These are phyloP conservation scores for Calliphora vicina DNA, from an alignment of 1,140 invertebrate genomes.

Conservation along the genomic window DNA sequence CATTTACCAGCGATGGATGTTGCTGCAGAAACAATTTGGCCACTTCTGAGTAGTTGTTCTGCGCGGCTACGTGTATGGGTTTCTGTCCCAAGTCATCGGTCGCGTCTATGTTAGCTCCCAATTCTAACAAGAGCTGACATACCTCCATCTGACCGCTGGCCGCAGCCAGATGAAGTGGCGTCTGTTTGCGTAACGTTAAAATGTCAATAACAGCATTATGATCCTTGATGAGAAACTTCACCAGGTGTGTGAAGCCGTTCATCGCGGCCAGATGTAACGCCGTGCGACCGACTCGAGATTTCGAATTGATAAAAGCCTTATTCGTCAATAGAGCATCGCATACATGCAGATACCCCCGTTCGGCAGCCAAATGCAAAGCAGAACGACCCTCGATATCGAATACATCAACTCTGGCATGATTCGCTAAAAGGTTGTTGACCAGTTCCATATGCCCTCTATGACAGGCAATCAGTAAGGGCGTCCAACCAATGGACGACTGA, in stretches of 20 bases:
- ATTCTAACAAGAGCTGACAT: constrained; percentile 89
- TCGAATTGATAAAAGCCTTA: constrained; percentile 98
- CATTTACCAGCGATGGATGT: constrained; percentile 93
- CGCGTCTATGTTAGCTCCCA: constrained; percentile 96
- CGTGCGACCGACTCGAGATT: constrained; percentile 83
- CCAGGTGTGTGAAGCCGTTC: constrained; percentile 91
- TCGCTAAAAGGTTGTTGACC: constrained; percentile 84
- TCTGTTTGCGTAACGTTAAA: constrained; percentile 89
- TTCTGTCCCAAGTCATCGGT: constrained; percentile 93
- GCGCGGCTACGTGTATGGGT: constrained; percentile 91
- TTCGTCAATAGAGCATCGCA: constrained; percentile 94
- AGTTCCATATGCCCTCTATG: constrained; percentile 82
- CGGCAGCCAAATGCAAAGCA: constrained; percentile 93
- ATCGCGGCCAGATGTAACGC: constrained; percentile 89
- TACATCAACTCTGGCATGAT: constrained; percentile 97
- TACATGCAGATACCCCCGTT: constrained; percentile 90
- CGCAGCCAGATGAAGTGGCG: constrained; percentile 87
- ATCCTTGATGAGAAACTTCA: constrained; percentile 89
- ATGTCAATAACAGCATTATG: constrained; percentile 96
- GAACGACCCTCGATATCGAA: constrained; percentile 97
- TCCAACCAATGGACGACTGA: constrained; percentile 93
- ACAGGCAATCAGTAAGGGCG: constrained; percentile 92
- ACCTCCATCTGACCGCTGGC: constrained; percentile 95
- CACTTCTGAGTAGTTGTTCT: constrained; percentile 98
- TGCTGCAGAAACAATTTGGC: constrained; percentile 96